Evolutionary conservation across 1,140 invertebrate genomes (phyloP).

Genomic region (Drosophila murphyi): DNA sequence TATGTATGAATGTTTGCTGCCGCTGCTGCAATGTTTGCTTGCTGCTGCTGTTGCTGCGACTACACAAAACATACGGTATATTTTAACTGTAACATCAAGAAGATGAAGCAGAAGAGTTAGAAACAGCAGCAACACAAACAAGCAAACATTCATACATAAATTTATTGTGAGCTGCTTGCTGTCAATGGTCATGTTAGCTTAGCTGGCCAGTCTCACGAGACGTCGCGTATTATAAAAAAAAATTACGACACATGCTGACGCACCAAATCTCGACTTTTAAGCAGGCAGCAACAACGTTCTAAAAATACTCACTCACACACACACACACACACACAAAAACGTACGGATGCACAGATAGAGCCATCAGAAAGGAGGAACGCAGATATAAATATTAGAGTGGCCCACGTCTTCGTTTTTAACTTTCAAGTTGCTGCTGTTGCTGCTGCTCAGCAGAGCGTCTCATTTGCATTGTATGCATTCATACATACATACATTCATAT

Average conservation of each 20-base stretch:
- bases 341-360: slow-evolving; percentile 34
- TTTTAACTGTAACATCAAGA: slow-evolving; percentile 67
- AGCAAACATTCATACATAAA: slow-evolving; percentile 37
- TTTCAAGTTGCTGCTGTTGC: slow-evolving; percentile 11
- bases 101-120: slow-evolving; percentile 5
- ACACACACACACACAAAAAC: slow-evolving; percentile 1
- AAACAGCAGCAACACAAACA: slow-evolving; percentile 44
- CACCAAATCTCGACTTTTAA: slow-evolving; percentile 36
- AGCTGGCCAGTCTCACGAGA: slow-evolving; percentile 3
- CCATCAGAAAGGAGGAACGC: slow-evolving; percentile 5
- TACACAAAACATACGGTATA: slow-evolving; percentile 63
- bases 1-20: slow-evolving; percentile 50
- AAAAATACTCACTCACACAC: slow-evolving; percentile 48
- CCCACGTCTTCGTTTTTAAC: slow-evolving; percentile 40
- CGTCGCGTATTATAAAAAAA: slow-evolving; percentile 35
- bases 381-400: slow-evolving; percentile 59
- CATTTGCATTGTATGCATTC: slow-evolving; percentile 24
- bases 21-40: no score
- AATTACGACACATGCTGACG: slow-evolving; percentile 42
- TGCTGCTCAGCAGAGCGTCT: slow-evolving; percentile 21
- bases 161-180: slow-evolving; percentile 23
- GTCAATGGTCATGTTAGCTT: background rate
- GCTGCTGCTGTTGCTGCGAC: no score
- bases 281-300: slow-evolving; percentile 49
- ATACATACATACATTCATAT: no score